Conservation (phyloP, 2,113 vertebrate genomes). For the Platycercus adscitus region DNA sequence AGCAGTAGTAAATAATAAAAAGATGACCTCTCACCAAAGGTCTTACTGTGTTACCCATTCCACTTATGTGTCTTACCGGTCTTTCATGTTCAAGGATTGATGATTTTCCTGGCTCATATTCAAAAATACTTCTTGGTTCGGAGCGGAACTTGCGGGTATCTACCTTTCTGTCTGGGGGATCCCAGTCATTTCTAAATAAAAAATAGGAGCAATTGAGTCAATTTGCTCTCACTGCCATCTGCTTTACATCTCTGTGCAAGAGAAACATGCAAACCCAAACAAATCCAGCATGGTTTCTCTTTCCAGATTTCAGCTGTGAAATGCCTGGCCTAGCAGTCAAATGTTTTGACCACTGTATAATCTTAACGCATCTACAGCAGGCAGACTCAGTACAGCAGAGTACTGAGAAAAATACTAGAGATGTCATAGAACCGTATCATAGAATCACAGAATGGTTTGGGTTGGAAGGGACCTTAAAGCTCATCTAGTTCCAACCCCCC, state of each 20-base stretch:
- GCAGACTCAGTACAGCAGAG: not conserved
- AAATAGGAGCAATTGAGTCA: not conserved
- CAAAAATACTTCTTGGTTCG: constrained; percentile 98
- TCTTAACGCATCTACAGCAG: not conserved
- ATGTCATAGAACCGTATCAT: not conserved
- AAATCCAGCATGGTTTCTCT: not conserved
- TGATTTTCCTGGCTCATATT: constrained; percentile 97
- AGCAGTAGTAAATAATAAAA: not conserved
- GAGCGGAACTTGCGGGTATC: constrained; percentile 96
- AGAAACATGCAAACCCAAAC: not conserved
- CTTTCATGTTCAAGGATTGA: constrained; percentile 95
- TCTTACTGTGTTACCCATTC: not conserved
- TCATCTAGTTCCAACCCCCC: not conserved
- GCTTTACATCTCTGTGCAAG: not conserved
- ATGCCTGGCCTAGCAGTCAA: not conserved
- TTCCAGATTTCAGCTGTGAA: not conserved
- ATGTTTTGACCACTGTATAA: not conserved
- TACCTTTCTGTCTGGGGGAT: constrained; percentile 95
- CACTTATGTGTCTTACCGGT: constrained; percentile 82
- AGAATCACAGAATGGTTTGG: not conserved
- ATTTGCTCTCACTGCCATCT: not conserved
- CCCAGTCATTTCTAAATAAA: constrained; percentile 90
- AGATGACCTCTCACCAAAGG: not conserved
- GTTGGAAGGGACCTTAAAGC: not conserved
- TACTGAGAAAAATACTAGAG: not conserved